Base-by-base conservation (phyloP, 1,140 invertebrate species). In the Bombus difficillimus region DNA sequence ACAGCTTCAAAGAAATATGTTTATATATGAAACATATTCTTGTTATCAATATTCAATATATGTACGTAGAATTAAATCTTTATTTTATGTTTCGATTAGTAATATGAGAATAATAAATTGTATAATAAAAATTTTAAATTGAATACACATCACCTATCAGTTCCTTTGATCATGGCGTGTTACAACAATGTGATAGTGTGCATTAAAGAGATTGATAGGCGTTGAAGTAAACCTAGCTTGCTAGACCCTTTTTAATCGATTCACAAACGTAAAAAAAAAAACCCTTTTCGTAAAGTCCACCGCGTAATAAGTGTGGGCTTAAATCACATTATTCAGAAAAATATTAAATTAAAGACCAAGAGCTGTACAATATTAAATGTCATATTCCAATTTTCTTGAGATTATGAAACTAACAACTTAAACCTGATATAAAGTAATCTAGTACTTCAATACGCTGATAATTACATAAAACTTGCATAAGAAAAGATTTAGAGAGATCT, bases 151-250 rank as follows among this genome's bases (percentile, higher is more conserved):
- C 15, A 37, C 15, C 28, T 34, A 64, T 78, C 59, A 66, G 18
- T 43, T 41, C 28, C 62, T 79, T 79, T 79, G 77, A 79, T 79
- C 77, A 32, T 66, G 39, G 12, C 41, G 10, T 34, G 62, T 43
- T 78, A 43, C 59, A 78, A 39, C 37, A n/a, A 75, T 57, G 12
- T 5, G 59, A 28, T 12, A 68, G 59, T 34, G 4, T 34, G 25
- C 62, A 34, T 79, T 66, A 64, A 25, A 79, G n/a, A 32, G 41
- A 79, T 66, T 62, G 41, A 79, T 79, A 79, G 28, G n/a, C 39
- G n/a, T 15, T 34, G 18, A 79, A 79, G 28, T 79, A 64, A 37
- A 47, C 41, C 25, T 9, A 12, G 18, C 2, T n/a, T 9, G 1
- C 10, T 25, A 25, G n/a, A 25, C 5, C 15, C 62, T 25, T 66